Evolutionary conservation across 2,888 invertebrate species (phyloP).

Genomic region (Heliconius charithonia): DNA sequence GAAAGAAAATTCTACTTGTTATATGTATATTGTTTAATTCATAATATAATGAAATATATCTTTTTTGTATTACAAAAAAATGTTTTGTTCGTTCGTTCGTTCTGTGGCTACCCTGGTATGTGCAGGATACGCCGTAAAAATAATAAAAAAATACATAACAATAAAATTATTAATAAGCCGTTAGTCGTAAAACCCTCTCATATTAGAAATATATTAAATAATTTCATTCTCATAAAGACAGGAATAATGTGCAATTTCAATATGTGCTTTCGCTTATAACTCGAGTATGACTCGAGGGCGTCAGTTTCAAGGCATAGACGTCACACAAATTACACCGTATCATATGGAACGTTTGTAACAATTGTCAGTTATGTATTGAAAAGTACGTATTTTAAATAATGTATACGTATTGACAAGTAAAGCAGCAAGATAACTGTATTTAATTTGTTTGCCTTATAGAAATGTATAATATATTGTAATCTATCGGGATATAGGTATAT

Average conservation of each 20-base stretch:
- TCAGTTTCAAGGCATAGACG: slow-evolving; percentile 68
- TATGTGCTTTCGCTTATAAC: slow-evolving; percentile 40
- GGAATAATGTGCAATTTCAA: slow-evolving; percentile 45
- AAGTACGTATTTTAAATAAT: slow-evolving; percentile 52
- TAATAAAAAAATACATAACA: background rate
- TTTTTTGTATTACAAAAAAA: too few relatives aligned
- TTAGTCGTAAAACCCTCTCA: background rate
- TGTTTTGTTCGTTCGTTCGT: too few relatives aligned
- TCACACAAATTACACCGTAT: slow-evolving; percentile 78
- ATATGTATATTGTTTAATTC: too few relatives aligned
- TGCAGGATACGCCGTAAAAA: too few relatives aligned
- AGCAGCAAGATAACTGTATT: slow-evolving; percentile 36
- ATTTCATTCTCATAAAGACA: slow-evolving; percentile 9
- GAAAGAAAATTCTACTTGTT: too few relatives aligned
- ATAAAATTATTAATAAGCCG: background rate
- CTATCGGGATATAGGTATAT: background rate
- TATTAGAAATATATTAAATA: slow-evolving; percentile 4
- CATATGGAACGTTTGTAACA: slow-evolving; percentile 70
- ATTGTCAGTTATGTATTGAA: slow-evolving; percentile 60
- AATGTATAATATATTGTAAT: background rate
- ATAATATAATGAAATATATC: too few relatives aligned
- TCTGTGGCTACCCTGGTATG: too few relatives aligned
- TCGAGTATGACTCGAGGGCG: slow-evolving; percentile 65
- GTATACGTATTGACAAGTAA: slow-evolving; percentile 46
- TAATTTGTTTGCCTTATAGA: slow-evolving; percentile 19